Evolutionary conservation across 2,113 vertebrate genomes (phyloP).

Genomic region (Merops nubicus): DNA sequence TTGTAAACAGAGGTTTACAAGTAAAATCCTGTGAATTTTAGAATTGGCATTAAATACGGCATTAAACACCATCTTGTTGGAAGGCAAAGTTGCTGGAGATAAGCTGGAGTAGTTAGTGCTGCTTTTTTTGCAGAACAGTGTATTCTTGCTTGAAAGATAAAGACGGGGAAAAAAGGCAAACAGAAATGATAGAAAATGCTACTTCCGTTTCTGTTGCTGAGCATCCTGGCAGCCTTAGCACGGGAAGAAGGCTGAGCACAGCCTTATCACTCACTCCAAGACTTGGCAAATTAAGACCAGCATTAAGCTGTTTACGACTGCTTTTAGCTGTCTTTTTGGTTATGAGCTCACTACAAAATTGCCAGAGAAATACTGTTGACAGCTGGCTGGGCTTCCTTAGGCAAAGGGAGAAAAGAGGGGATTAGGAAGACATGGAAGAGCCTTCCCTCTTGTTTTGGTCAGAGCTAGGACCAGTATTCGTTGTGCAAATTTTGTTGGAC

Average conservation of each 20-base stretch:
- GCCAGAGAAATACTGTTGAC: not conserved
- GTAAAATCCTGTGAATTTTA: conserved; percentile 17
- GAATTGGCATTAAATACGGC: not conserved
- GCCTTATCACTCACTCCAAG: conserved; percentile 37
- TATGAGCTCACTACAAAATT: conserved; percentile 18
- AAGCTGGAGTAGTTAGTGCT: conserved; percentile 15
- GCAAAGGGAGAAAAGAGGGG: not conserved
- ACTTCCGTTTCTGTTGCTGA: not conserved
- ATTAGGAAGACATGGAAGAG: not conserved
- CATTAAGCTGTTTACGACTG: conserved; percentile 43
- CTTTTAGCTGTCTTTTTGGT: conserved; percentile 22
- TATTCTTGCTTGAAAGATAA: conserved; percentile 24
- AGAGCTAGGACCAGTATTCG: not conserved
- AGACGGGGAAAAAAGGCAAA: not conserved
- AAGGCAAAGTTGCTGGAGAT: not conserved
- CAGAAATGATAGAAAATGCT: not conserved
- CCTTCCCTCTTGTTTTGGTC: not conserved
- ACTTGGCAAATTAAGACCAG: conserved; percentile 38
- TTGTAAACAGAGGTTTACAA: conserved; percentile 12
- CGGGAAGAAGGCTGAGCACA: not conserved
- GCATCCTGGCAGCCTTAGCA: not conserved
- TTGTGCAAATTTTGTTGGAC: not conserved
- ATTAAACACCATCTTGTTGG: not conserved
- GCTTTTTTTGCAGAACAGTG: not conserved
- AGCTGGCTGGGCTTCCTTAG: not conserved